Evolutionary conservation across 2,888 invertebrate species (phyloP).

Genomic region (Phlogophora meticulosa): DNA sequence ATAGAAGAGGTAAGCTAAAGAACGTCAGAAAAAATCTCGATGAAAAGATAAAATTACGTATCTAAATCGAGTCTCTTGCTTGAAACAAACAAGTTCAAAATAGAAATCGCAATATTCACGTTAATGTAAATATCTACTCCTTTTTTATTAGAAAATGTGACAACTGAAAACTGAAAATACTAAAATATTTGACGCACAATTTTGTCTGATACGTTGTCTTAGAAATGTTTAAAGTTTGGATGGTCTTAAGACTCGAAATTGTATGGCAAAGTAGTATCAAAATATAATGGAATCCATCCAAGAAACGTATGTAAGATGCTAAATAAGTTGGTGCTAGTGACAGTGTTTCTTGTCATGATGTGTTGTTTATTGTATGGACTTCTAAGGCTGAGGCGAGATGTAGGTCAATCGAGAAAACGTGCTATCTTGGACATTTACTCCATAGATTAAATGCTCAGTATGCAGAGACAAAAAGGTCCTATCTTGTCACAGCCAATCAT

Average conservation of each 20-base stretch:
- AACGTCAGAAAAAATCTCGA: background rate
- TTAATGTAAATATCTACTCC: slow-evolving; percentile 70
- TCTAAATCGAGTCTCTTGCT: slow-evolving; percentile 6
- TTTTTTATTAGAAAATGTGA: slow-evolving; percentile 69
- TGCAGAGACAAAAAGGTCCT: background rate
- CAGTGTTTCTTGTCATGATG: slow-evolving; percentile 22
- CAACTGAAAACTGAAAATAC: slow-evolving; percentile 81
- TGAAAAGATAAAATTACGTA: too few relatives aligned
- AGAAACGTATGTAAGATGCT: slow-evolving; percentile 35
- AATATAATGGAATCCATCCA: slow-evolving; percentile 16
- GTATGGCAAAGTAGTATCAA: slow-evolving; percentile 7
- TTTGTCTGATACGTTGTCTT: slow-evolving; percentile 48
- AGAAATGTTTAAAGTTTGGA: slow-evolving; percentile 58
- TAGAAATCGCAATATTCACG: slow-evolving; percentile 61
- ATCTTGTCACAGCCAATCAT: slow-evolving; percentile 10
- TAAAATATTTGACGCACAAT: slow-evolving; percentile 82
- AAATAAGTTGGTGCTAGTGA: slow-evolving; percentile 44
- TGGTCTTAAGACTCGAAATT: slow-evolving; percentile 28
- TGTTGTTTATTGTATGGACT: slow-evolving; percentile 10
- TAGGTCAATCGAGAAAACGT: background rate
- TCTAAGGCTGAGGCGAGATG: background rate
- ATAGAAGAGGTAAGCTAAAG: background rate
- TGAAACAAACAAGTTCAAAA: slow-evolving; percentile 49
- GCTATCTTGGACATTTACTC: background rate
- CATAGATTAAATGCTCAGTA: background rate